These are phyloP conservation scores for Schrankia costaestrigalis DNA, from an alignment of 2,888 invertebrate genomes.

Conservation along the genomic window DNA sequence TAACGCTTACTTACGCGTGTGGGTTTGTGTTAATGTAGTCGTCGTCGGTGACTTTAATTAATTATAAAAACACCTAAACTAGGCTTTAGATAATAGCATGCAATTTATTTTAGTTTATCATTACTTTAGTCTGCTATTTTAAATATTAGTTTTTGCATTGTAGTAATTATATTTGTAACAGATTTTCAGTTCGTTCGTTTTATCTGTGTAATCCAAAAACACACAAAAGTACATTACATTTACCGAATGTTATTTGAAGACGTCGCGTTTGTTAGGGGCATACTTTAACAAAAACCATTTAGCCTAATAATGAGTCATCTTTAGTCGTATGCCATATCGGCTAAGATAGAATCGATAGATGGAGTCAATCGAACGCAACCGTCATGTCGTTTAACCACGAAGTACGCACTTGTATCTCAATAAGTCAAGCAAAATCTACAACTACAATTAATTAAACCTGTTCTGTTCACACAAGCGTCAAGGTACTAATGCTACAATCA, in stretches of 20 bases:
- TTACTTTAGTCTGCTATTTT: slow-evolving; percentile 31
- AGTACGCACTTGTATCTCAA: slow-evolving; percentile 29
- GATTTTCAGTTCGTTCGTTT: slow-evolving; percentile 20
- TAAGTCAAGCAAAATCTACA: slow-evolving; percentile 29
- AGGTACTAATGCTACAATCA: slow-evolving; percentile 25
- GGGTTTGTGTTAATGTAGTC: slow-evolving; percentile 78
- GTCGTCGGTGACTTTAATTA: slow-evolving; percentile 35
- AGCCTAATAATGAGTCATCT: slow-evolving; percentile 13
- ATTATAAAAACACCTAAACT: slow-evolving; percentile 20
- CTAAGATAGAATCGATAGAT: slow-evolving; percentile 32
- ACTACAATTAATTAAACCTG: slow-evolving; percentile 17
- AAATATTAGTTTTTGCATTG: slow-evolving; percentile 39
- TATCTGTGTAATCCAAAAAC: slow-evolving; percentile 27
- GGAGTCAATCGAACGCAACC: slow-evolving; percentile 30
- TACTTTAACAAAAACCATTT: slow-evolving; percentile 17
- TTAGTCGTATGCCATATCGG: slow-evolving; percentile 25
- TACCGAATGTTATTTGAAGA: slow-evolving; percentile 15
- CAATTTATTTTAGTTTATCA: slow-evolving; percentile 39
- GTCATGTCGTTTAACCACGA: slow-evolving; percentile 14
- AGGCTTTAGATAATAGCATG: slow-evolving; percentile 38
- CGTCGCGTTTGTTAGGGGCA: slow-evolving; percentile 14
- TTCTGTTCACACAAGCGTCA: slow-evolving; percentile 27
- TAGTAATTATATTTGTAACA: slow-evolving; percentile 21
- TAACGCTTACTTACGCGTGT: slow-evolving; percentile 67
- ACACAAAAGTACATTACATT: slow-evolving; percentile 25